A percentile compares a stretch with the other conserved stretches of the same genome.
Evolutionary conservation across 2,888 invertebrate genomes (phyloP).

Genomic region (Caenorhabditis uteleia): DNA sequence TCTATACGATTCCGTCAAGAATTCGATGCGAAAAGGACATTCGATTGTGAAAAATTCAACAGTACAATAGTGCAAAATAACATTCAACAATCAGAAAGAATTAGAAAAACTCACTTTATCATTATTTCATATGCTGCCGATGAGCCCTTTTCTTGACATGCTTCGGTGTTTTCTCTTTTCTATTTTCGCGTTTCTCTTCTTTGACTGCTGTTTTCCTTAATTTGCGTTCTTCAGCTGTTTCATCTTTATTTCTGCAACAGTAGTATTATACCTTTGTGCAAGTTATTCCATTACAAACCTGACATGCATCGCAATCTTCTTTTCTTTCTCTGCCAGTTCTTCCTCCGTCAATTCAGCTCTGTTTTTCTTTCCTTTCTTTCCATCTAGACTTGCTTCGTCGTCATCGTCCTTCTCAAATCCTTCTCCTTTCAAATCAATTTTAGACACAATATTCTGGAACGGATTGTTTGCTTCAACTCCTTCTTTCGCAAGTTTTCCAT

Average conservation of each 20-base stretch:
- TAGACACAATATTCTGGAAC: constrained; percentile 83
- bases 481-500: constrained; percentile 82
- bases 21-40: too few relatives aligned
- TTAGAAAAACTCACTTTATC: too few relatives aligned
- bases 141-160: constrained; percentile 89
- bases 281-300: constrained; percentile 9
- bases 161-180: constrained; percentile 88
- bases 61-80: too few relatives aligned
- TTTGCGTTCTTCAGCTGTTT: constrained; percentile 53
- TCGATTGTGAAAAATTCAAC: too few relatives aligned
- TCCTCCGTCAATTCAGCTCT: constrained; percentile 35
- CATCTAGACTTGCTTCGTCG: constrained; percentile 3
- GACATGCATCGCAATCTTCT: constrained; percentile 37
- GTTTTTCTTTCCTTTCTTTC: constrained; percentile 33
- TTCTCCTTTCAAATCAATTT: constrained; percentile 80
- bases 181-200: constrained; percentile 85
- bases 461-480: constrained; percentile 76
- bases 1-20: too few relatives aligned
- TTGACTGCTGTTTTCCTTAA: constrained; percentile 85
- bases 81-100: too few relatives aligned
- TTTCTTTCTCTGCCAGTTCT: constrained; percentile 38
- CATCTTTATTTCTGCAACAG: constrained; percentile 35
- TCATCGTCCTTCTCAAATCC: constrained; percentile 64
- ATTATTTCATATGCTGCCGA: constrained; percentile 57
- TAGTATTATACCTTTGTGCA: neutral